Percentiles rank a stretch among this genome's conserved stretches.
Conservation (phyloP, 37 sponge, comb jelly and placozoan genomes). For the Diacarnus erythraeanus region DNA sequence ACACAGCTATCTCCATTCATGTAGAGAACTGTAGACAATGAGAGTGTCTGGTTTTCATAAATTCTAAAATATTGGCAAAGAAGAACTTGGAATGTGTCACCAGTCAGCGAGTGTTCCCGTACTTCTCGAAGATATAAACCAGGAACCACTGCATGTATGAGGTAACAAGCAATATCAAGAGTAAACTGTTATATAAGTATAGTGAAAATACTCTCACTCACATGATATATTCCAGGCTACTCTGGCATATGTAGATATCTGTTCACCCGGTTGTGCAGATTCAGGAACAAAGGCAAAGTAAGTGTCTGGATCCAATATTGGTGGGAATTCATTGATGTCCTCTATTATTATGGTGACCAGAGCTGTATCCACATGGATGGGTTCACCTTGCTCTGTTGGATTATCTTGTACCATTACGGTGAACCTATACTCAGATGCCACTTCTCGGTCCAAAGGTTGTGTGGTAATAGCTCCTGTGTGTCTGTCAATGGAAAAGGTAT, state of each 20-base stretch:
- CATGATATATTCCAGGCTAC: slow-evolving; percentile 31
- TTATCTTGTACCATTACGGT: slow-evolving; percentile 45
- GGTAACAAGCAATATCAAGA: not conserved
- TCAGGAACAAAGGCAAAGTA: slow-evolving; percentile 59
- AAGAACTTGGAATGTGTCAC: slow-evolving; percentile 8
- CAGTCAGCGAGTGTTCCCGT: slow-evolving; percentile 38
- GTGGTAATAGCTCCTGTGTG: slow-evolving; percentile 45
- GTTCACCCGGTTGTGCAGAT: not conserved
- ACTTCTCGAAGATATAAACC: slow-evolving; percentile 60
- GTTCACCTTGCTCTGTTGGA: slow-evolving; percentile 4
- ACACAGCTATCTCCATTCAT: slow-evolving; percentile 63
- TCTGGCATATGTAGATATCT: slow-evolving; percentile 23
- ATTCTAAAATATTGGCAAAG: slow-evolving; percentile 40
- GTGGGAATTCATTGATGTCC: slow-evolving; percentile 73
- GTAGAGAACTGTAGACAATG: slow-evolving; percentile 35
- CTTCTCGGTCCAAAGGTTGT: slow-evolving; percentile 46
- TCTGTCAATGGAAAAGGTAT: slow-evolving; percentile 42
- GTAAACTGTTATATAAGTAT: too few species aligned
- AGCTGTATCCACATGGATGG: slow-evolving; percentile 10
- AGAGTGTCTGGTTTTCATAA: slow-evolving; percentile 2
- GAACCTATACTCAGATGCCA: slow-evolving; percentile 34
- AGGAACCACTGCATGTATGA: slow-evolving; percentile 18
- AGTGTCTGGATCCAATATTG: slow-evolving; percentile 47
- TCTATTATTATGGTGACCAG: slow-evolving; percentile 45
- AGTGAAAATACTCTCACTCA: not conserved